Evolutionary conservation across 2,113 vertebrate species (phyloP), one percentile per base, ranked within the genome.

Genomic region (Siniperca knerii): DNA sequence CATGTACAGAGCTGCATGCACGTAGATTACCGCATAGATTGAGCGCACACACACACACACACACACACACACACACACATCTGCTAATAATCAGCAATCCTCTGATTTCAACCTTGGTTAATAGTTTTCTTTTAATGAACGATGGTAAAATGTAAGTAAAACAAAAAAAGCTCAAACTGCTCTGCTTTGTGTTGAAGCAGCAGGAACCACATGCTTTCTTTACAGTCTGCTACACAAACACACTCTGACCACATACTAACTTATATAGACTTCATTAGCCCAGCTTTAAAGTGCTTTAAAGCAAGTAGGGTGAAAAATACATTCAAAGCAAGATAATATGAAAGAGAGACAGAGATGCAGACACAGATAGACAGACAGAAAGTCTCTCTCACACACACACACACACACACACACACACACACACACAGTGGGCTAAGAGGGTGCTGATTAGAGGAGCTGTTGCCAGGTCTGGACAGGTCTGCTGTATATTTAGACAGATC

Each of bases 401-500:
- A 77, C 18, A 62, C 40, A 82, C 37, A 80, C 48, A 46, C 60
- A 72, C 29, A 68, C 9, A 66, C 65, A 46, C 33, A 67, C 64
- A 80, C 48, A 84, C 60, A 86, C 64, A 72, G 37, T 66, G 50
- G 61, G 66, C 79, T 76, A 44, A 50, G 85, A 92, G 78, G 78
- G 82, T 86, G 86, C 70, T 91, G 90, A 95, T 93, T 87, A 91
- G 81, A 89, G 89, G 79, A 84, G 71, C 64, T 64, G 23, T 57
- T 87, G 60, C 88, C 60, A 84, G 85, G 93, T 91, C 91, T 88
- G 74, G 90, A 95, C 93, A 94, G 88, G 90, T 87, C 89, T 93
- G 84, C 86, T 92, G 92, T 92, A 92, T 93, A 95, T 94, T 95
- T 94, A 94, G 80, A 93, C 90, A 92, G 90, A 91, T 89, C 92